A percentile compares a stretch with the other conserved stretches of the same genome.
These are phyloP conservation scores for Sitta carolinensis DNA, from an alignment of 2,797 vertebrate species.

Conservation along the genomic window DNA sequence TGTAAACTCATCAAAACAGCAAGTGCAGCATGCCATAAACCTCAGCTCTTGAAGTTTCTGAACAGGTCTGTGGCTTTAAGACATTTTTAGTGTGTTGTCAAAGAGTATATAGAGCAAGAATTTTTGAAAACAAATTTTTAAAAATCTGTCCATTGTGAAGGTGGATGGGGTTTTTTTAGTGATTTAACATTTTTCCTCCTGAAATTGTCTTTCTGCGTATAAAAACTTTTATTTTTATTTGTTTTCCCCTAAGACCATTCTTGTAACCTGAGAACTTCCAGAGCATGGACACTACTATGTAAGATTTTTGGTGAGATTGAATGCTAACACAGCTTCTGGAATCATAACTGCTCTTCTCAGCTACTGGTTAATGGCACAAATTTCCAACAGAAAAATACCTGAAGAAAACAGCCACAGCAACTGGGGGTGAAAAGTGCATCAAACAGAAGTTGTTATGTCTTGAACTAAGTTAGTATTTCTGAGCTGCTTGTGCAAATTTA, in stretches of 20 bases:
- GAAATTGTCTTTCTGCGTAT: not conserved
- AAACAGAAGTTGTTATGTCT: not conserved
- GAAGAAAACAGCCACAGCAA: not conserved
- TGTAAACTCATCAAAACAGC: slow-evolving; percentile 66
- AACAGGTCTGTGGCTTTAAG: slow-evolving; percentile 18
- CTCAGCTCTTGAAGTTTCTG: slow-evolving; percentile 24
- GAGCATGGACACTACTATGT: accelerated
- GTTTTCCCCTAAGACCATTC: not conserved
- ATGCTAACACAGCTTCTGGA: not conserved
- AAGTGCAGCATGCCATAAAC: slow-evolving; percentile 25
- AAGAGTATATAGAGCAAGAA: not conserved
- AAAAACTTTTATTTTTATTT: not conserved
- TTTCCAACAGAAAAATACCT: not conserved
- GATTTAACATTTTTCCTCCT: not conserved
- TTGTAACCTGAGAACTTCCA: not conserved
- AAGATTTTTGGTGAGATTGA: not conserved
- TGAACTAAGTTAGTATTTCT: not conserved
- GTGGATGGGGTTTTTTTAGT: not conserved
- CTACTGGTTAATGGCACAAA: not conserved
- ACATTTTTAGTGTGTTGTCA: not conserved
- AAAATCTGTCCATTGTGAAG: not conserved
- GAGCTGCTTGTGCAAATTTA: not conserved
- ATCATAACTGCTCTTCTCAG: not conserved
- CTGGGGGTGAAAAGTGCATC: not conserved
- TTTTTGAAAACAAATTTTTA: not conserved